Percentiles rank a stretch among this genome's conserved stretches.
These are phyloP conservation scores for Naso thynnoides DNA, from an alignment of 2,797 vertebrate species.

Conservation along the genomic window DNA sequence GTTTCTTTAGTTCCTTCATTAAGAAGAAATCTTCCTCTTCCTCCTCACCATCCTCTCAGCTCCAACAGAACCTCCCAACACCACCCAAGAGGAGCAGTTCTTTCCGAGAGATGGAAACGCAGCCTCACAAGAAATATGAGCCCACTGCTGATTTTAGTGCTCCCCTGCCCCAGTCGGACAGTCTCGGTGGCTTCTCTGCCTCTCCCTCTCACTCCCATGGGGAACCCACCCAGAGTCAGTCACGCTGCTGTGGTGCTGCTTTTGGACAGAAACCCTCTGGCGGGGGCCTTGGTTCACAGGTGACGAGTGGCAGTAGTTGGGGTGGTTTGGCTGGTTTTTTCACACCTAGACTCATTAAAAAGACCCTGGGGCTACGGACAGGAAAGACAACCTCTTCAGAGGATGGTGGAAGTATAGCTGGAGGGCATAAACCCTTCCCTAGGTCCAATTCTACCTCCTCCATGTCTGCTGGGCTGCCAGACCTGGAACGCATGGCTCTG, in stretches of 20 bases:
- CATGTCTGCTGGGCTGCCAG: constrained; percentile 96
- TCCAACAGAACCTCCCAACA: constrained; percentile 91
- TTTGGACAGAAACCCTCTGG: constrained; percentile 92
- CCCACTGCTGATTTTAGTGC: constrained; percentile 90
- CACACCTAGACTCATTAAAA: constrained; percentile 98
- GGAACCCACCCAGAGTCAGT: constrained; percentile 88
- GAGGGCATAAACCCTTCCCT: constrained; percentile 89
- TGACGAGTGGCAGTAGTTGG: constrained; percentile 90
- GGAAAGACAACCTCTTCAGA: constrained; percentile 91
- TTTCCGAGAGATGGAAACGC: constrained; percentile 98
- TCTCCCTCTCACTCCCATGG: constrained; percentile 88
- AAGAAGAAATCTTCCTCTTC: constrained; percentile 91
- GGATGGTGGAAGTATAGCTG: constrained; percentile 83
- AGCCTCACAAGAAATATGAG: constrained; percentile 97
- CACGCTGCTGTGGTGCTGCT: constrained; percentile 93
- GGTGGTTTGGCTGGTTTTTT: constrained; percentile 97
- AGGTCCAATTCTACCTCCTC: constrained; percentile 99
- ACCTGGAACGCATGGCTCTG: constrained; percentile 96
- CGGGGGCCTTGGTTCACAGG: constrained; percentile 81
- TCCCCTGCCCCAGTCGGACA: constrained; percentile 90
- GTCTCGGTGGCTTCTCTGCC: constrained; percentile 85
- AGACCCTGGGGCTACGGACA: constrained; percentile 94
- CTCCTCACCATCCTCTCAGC: constrained; percentile 79
- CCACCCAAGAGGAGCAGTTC: constrained; percentile 98
- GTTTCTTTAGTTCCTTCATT: constrained; percentile 99